Evolutionary conservation across 2,113 vertebrate species (phyloP).

Genomic region (Lepisosteus osseus): DNA sequence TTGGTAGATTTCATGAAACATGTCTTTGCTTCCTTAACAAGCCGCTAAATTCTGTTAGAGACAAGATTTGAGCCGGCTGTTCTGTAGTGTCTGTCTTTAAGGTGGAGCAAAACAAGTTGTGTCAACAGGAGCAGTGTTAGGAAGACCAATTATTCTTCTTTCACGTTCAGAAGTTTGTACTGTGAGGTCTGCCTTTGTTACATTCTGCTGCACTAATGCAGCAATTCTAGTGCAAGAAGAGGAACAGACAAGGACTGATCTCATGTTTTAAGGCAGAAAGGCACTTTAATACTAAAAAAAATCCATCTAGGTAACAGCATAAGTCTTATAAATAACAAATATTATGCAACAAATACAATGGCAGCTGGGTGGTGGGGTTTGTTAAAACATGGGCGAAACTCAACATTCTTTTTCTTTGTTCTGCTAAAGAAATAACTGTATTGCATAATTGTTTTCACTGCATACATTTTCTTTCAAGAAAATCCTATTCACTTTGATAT

Average conservation of each 20-base stretch:
- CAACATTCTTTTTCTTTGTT: not conserved
- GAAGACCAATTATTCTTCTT: not conserved
- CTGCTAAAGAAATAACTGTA: not conserved
- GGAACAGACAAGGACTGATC: slow-evolving; percentile 31
- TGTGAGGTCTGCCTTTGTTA: slow-evolving; percentile 23
- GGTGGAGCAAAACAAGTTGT: not conserved
- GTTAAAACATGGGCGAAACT: not conserved
- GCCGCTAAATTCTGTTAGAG: no score
- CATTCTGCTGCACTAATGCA: slow-evolving; percentile 33
- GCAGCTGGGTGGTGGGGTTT: not conserved
- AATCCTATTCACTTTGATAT: no score
- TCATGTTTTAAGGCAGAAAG: slow-evolving; percentile 48
- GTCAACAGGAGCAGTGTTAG: not conserved
- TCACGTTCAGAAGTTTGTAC: not conserved
- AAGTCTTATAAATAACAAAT: not conserved
- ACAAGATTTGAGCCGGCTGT: not conserved
- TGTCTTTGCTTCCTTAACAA: not conserved
- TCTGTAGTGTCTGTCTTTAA: not conserved
- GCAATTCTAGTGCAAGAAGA: slow-evolving; percentile 55
- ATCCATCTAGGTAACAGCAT: slow-evolving; percentile 14
- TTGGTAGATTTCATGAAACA: not conserved
- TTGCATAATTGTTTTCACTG: slow-evolving; percentile 7
- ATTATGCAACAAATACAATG: not conserved
- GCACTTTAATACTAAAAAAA: slow-evolving; percentile 49
- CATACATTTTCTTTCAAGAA: not conserved